phyloP scores from a whole-genome alignment of 1,140 invertebrate species.

The Sweltsa coloradensis region DNA sequence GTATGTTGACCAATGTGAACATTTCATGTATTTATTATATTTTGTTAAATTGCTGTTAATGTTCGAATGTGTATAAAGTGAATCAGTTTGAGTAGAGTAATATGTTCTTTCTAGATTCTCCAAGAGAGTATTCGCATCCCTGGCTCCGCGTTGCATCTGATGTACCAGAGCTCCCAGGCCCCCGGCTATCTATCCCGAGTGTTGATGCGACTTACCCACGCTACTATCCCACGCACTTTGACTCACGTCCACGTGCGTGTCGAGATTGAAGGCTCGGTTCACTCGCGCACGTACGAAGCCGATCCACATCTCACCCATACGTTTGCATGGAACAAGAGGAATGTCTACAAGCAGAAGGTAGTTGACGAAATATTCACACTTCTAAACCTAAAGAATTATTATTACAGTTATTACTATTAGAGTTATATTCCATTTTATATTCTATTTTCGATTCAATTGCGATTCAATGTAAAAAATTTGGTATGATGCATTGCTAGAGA shows the following conservation, averaged over 20 bases:
- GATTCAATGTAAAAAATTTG: no score
- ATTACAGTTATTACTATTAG: not conserved
- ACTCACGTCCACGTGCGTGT: conserved; percentile 80
- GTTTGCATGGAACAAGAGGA: conserved; percentile 93
- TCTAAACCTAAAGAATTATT: not conserved
- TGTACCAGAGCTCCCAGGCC: conserved; percentile 86
- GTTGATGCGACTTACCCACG: conserved; percentile 77
- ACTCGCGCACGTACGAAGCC: conserved; percentile 87
- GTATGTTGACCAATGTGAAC: no score
- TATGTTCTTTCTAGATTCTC: conserved; percentile 77
- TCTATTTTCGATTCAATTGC: no score
- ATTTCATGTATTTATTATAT: no score
- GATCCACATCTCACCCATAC: conserved; percentile 89
- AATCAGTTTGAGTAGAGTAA: no score
- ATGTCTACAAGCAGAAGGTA: conserved; percentile 93
- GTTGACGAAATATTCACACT: not conserved
- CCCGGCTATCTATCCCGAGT: conserved; percentile 87
- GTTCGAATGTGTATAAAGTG: no score
- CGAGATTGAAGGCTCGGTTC: conserved; percentile 81
- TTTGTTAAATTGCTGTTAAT: no score
- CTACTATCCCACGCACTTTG: conserved; percentile 62
- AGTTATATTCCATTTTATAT: conserved; percentile 5
- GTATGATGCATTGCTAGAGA: no score
- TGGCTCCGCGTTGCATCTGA: conserved; percentile 78
- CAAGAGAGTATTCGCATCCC: conserved; percentile 90